A percentile compares a stretch with the other conserved stretches of the same genome.
Evolutionary conservation across 2,888 invertebrate species (phyloP).

Genomic region (Ernsta delagoae): DNA sequence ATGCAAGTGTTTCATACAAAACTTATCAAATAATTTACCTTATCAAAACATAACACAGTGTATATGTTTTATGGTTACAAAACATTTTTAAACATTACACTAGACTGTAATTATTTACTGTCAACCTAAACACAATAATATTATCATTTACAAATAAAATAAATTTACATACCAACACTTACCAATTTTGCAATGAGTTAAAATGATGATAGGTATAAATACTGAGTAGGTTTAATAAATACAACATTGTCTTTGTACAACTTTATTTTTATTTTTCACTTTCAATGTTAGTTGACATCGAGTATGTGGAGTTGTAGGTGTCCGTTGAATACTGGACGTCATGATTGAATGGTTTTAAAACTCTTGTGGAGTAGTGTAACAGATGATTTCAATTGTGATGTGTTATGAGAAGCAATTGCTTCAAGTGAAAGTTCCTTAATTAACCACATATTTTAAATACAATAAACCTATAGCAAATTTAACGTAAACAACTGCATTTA

Average conservation of each 20-base stretch:
- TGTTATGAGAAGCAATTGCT: not conserved
- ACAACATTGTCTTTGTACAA: constrained; percentile 29
- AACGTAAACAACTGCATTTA: not conserved
- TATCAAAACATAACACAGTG: not conserved
- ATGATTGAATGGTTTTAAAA: not conserved
- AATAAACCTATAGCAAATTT: not conserved
- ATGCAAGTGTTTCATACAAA: not conserved
- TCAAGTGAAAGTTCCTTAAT: not conserved
- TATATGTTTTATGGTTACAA: too few species aligned
- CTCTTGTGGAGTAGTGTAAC: not conserved
- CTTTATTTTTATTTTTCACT: constrained; percentile 8
- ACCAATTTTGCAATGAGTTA: too few species aligned
- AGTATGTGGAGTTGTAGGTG: too few species aligned
- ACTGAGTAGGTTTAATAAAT: constrained; percentile 38
- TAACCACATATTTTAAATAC: too few species aligned
- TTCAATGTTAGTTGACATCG: not conserved
- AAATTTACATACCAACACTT: too few species aligned
- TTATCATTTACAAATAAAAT: too few species aligned
- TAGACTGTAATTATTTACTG: too few species aligned
- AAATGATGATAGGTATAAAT: too few species aligned
- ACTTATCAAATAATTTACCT: constrained; percentile 6
- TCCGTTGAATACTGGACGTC: too few species aligned
- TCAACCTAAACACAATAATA: too few species aligned
- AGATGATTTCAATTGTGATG: not conserved
- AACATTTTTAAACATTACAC: too few species aligned